Evolutionary conservation across 2,888 invertebrate species (phyloP), one percentile per base, ranked within the genome.

Genomic region (Abrostola triplasia): DNA sequence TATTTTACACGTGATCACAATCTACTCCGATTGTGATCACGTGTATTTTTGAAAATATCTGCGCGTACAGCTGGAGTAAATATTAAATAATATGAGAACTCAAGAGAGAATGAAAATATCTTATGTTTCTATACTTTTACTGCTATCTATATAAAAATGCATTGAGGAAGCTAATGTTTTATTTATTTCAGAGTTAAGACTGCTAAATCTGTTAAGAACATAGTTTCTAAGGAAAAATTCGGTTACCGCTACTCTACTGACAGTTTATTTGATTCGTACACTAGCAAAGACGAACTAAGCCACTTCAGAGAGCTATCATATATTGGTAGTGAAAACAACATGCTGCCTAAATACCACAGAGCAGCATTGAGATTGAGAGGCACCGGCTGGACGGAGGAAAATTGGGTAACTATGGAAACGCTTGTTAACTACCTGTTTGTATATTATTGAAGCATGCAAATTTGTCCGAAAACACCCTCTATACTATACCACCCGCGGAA

Each of bases 311-410:
- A 91, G 24, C 40, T 92, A 6, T 84, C 92, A 7, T 90, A 89
- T 67, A 93, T 96, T 68, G 96, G 95, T 40, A 95, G 96, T 69
- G 92, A 95, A 37, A 96, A 96, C 79, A 93, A 90, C 67, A 74
- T 93, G 11, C 76, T 95, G 42, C 96, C 96, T 0, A 95, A 95
- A 74, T 77, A 78, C 37, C 54, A 87, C 35, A 85, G 80, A 54
- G 88, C 83, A 70, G 71, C 83, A 4, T 71, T 83, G 76, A 88
- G 80, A 65, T 87, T 73, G 68, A 88, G 87, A 62, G 63, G 84
- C 6, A 78, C 73, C 42, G 89, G 89, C 57, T 89, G 90, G 84
- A 81, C 86, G 54, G 85, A 84, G 40, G 84, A 86, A 52, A 83
- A 81, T 62, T 78, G 83, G 76, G 91, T 93, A 81, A 82, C 82